Percentiles rank a stretch among this genome's conserved stretches.
Evolutionary conservation across 1,140 invertebrate species (phyloP).

Genomic region (Atta colombica): DNA sequence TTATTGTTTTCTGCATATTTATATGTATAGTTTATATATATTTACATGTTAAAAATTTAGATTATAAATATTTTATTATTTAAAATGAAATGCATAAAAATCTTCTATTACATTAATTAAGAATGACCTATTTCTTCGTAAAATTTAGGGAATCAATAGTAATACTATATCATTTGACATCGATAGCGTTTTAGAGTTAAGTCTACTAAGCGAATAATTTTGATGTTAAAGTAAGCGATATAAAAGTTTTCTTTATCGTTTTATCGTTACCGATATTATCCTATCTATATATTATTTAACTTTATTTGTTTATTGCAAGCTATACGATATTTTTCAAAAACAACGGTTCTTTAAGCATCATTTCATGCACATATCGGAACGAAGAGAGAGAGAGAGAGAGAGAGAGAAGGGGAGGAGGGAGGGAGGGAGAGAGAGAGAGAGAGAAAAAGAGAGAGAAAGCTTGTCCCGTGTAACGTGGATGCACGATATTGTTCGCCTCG

Average conservation of each 20-base stretch:
- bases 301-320: slow-evolving; percentile 44
- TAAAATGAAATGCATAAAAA: no score
- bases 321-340: slow-evolving; percentile 53
- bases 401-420: neutral
- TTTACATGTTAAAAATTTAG: no score
- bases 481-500: slow-evolving; percentile 77
- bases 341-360: slow-evolving; percentile 56
- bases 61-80: no score
- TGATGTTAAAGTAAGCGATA: neutral
- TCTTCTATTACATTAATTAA: no score
- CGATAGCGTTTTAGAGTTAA: neutral
- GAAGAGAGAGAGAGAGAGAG: neutral
- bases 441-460: neutral
- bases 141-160: no score
- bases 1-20: no score
- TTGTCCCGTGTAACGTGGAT: slow-evolving; percentile 65
- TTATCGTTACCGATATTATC: neutral
- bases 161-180: no score
- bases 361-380: slow-evolving; percentile 31
- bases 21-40: no score
- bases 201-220: neutral
- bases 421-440: neutral
- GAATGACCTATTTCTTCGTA: no score
- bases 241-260: neutral
- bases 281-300: slow-evolving; percentile 40